phyloP scores from a whole-genome alignment of 2,113 vertebrate species.

The Oryzias woworae region DNA sequence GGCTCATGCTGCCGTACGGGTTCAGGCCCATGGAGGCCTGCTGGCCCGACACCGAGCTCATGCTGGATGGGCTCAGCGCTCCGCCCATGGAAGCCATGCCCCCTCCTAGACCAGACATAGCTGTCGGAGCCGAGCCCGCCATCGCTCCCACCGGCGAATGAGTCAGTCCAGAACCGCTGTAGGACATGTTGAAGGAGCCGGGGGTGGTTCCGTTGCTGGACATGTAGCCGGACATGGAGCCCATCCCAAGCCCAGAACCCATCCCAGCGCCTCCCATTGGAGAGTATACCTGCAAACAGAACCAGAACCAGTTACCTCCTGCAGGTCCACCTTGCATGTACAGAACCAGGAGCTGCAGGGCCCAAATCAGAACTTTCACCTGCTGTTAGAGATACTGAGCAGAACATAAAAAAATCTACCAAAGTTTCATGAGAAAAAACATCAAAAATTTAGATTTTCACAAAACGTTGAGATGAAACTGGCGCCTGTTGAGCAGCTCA shows the following conservation, averaged over 20 bases:
- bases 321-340: neutral
- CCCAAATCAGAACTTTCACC: neutral
- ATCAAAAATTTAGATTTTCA: too few relatives aligned
- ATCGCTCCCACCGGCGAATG: slow-evolving; percentile 83
- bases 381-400: too few relatives aligned
- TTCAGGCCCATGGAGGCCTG: slow-evolving; percentile 86
- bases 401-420: too few relatives aligned
- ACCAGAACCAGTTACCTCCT: slow-evolving; percentile 4
- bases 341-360: neutral
- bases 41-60: slow-evolving; percentile 87
- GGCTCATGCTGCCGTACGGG: slow-evolving; percentile 89
- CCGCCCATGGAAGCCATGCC: slow-evolving; percentile 86
- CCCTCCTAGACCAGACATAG: slow-evolving; percentile 86
- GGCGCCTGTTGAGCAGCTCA: too few relatives aligned
- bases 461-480: too few relatives aligned
- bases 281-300: slow-evolving; percentile 86
- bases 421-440: too few relatives aligned
- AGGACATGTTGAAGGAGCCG: slow-evolving; percentile 96
- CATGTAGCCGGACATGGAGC: slow-evolving; percentile 95
- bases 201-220: slow-evolving; percentile 74
- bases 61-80: slow-evolving; percentile 84
- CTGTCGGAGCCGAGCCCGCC: slow-evolving; percentile 68
- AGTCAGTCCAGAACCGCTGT: slow-evolving; percentile 86
- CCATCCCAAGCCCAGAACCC: slow-evolving; percentile 87
- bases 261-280: slow-evolving; percentile 89